These are phyloP conservation scores for Prionailurus bengalensis DNA, from an alignment of 2,113 vertebrate genomes.

Conservation along the genomic window DNA sequence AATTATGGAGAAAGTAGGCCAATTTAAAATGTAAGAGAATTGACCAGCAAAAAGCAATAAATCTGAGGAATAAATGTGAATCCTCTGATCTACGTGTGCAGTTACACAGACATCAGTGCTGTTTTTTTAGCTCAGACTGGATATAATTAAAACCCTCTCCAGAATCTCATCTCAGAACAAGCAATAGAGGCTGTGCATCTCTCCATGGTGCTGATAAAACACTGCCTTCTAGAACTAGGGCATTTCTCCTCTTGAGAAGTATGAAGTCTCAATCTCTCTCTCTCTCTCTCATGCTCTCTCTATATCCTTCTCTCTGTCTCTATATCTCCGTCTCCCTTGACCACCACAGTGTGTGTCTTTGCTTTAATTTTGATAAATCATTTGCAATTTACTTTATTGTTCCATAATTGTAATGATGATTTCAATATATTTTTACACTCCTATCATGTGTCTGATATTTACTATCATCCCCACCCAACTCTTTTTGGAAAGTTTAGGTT, in stretches of 20 bases:
- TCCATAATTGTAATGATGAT: neutral
- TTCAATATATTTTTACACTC: neutral
- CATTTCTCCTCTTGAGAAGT: neutral
- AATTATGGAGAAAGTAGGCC: conserved; percentile 39
- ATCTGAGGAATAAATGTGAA: neutral
- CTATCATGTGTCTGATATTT: neutral
- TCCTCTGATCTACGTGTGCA: neutral
- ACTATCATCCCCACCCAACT: neutral
- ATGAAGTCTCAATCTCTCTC: neutral
- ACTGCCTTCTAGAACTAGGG: neutral
- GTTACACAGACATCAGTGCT: neutral
- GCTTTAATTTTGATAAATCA: neutral
- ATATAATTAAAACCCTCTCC: conserved; percentile 28
- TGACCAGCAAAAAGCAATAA: conserved; percentile 39
- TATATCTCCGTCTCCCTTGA: too few relatives aligned
- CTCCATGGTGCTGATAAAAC: conserved; percentile 56
- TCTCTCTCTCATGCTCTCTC: neutral
- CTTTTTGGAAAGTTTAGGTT: neutral
- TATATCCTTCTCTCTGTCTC: too few relatives aligned
- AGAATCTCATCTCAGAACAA: neutral
- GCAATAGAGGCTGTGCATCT: neutral
- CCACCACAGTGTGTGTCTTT: neutral
- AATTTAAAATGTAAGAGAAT: neutral
- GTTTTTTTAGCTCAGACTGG: neutral
- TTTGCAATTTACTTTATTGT: neutral